phyloP scores from a whole-genome alignment of 2,888 invertebrate genomes.

The Didymodactylos carnosus region DNA sequence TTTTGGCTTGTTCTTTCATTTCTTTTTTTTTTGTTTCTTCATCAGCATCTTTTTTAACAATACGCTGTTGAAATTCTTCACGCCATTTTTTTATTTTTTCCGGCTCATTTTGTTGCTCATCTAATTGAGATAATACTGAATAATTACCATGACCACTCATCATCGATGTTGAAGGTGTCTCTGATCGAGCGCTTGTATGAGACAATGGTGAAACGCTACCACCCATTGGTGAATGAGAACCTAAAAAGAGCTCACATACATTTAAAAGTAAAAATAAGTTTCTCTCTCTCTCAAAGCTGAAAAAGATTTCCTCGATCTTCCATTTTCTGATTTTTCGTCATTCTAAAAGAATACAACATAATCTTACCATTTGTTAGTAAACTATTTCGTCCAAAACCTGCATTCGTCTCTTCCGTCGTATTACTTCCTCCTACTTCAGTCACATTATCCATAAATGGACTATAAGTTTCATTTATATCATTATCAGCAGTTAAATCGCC shows the following conservation, averaged over 20 bases:
- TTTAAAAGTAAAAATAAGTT: too few relatives aligned
- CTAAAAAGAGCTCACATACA: background rate
- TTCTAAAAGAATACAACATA: too few relatives aligned
- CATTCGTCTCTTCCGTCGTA: too few relatives aligned
- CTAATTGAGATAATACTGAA: background rate
- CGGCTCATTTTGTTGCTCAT: slow-evolving; percentile 12
- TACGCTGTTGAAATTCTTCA: slow-evolving; percentile 67
- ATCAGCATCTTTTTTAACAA: slow-evolving; percentile 75
- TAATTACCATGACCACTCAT: background rate
- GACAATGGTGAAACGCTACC: background rate
- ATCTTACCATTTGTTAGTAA: background rate
- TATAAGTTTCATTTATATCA: background rate
- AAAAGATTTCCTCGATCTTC: too few relatives aligned
- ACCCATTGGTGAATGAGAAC: background rate
- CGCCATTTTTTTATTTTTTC: slow-evolving; percentile 46
- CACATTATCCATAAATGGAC: background rate
- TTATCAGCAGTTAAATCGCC: background rate
- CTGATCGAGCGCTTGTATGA: too few relatives aligned
- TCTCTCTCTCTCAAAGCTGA: too few relatives aligned
- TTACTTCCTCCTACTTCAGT: too few relatives aligned
- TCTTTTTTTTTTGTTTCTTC: slow-evolving; percentile 65
- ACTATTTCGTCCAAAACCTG: too few relatives aligned
- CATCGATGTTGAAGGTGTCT: too few relatives aligned
- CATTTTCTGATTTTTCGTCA: too few relatives aligned
- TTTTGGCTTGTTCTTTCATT: slow-evolving; percentile 65